Evolutionary conservation across 2,113 vertebrate genomes (phyloP).

Genomic region (chimpanzee (Pan troglodytes)): NHGRI_mPanTro3-v2.1_pri NC_086015.1:136524501-136525000

Average conservation of each 20-base stretch:
- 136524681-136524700: background rate
- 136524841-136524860: slow-evolving; percentile 21
- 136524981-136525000: slow-evolving; percentile 31
- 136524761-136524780: background rate
- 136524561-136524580: background rate
- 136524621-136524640: background rate
- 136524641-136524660: background rate
- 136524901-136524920: background rate
- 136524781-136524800: background rate
- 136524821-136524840: slow-evolving; percentile 10
- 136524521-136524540: background rate
- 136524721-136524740: background rate
- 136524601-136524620: background rate
- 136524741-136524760: background rate
- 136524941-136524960: background rate
- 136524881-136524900: background rate
- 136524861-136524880: background rate
- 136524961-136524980: slow-evolving; percentile 7
- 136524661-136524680: background rate
- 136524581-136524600: background rate
- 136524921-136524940: background rate
- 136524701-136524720: background rate
- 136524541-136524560: background rate
- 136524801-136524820: slow-evolving; percentile 5
- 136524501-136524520: background rate